phyloP scores from a whole-genome alignment of 1,140 invertebrate species.

The Leptonema lineaticorne region DNA sequence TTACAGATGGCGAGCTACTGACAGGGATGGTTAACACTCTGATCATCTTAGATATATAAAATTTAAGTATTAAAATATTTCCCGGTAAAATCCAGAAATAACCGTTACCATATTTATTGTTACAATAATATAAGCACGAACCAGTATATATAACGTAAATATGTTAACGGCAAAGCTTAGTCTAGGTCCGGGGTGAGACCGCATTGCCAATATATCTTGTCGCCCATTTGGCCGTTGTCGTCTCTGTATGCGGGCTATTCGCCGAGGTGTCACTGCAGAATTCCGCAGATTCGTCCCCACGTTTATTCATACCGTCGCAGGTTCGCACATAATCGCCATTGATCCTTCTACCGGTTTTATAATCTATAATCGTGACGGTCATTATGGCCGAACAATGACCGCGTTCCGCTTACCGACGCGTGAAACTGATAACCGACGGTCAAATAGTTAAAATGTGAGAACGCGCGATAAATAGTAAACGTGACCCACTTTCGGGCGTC shows the following conservation, averaged over 20 bases:
- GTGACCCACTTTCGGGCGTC: too few relatives aligned
- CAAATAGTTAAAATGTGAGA: not conserved
- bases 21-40: too few relatives aligned
- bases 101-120: too few relatives aligned
- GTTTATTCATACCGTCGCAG: not conserved
- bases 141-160: too few relatives aligned
- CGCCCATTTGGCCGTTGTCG: not conserved
- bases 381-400: not conserved
- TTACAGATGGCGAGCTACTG: too few relatives aligned
- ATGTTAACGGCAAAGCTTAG: not conserved
- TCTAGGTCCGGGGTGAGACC: not conserved
- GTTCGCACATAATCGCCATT: not conserved
- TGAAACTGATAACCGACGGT: not conserved
- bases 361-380: too few relatives aligned
- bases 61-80: too few relatives aligned
- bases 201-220: constrained; percentile 3
- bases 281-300: too few relatives aligned
- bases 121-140: too few relatives aligned
- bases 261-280: not conserved
- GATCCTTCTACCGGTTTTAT: not conserved
- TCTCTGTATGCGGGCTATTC: not conserved
- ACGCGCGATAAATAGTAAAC: too few relatives aligned
- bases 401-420: not conserved
- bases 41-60: too few relatives aligned
- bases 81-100: too few relatives aligned